Evolutionary conservation across 2,797 vertebrate species (phyloP).

Genomic region (Passerculus sandwichensis): DNA sequence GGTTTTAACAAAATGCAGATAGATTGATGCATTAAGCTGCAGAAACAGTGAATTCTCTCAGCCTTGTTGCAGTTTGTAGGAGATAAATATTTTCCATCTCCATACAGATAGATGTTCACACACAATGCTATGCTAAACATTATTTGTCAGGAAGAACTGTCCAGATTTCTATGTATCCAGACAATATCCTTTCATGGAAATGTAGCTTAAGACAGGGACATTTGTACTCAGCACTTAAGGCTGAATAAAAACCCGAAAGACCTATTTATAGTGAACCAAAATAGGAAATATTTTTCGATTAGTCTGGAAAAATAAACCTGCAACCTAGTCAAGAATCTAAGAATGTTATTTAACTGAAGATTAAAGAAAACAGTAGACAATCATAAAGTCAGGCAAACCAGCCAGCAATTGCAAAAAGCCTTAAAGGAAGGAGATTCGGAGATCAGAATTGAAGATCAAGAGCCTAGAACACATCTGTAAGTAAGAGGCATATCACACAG

Average conservation of each 20-base stretch:
- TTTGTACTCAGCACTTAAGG: background rate
- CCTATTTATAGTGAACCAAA: background rate
- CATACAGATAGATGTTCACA: background rate
- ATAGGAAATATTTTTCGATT: background rate
- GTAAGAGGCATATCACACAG: background rate
- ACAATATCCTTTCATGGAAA: background rate
- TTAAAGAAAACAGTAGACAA: background rate
- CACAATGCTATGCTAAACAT: background rate
- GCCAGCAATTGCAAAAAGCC: background rate
- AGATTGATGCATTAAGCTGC: background rate
- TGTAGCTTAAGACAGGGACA: background rate
- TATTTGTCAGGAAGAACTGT: background rate
- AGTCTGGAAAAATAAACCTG: background rate
- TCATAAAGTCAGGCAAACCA: background rate
- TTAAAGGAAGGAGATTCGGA: background rate
- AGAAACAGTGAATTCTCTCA: background rate
- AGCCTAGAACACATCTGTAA: background rate
- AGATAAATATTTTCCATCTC: background rate
- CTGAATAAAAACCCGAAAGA: background rate
- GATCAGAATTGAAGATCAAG: background rate
- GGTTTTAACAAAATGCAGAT: background rate
- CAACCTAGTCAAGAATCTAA: background rate
- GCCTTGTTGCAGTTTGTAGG: background rate
- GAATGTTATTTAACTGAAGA: background rate
- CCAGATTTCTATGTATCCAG: background rate